A percentile compares a stretch with the other conserved stretches of the same genome.
Conservation (phyloP, 2,888 invertebrate species). For the Heliothis peltigera region DNA sequence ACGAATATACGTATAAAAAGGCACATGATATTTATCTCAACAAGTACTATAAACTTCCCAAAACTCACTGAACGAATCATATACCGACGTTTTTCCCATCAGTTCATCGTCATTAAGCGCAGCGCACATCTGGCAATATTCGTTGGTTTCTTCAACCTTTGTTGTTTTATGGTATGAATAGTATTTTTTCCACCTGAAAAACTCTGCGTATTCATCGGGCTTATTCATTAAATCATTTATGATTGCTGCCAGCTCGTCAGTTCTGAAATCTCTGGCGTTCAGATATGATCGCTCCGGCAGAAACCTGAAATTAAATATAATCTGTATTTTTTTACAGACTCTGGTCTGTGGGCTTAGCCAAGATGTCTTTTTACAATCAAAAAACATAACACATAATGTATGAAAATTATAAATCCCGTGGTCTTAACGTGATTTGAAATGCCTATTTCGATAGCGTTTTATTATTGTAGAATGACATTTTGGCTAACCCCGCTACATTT, state of each 20-base stretch:
- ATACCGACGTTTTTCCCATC: constrained; percentile 67
- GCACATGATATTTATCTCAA: constrained; percentile 4
- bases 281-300: constrained; percentile 82
- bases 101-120: constrained; percentile 73
- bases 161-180: constrained; percentile 74
- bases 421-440: too few relatives aligned
- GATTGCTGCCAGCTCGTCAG: constrained; percentile 68
- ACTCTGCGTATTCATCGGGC: constrained; percentile 73
- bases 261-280: constrained; percentile 72
- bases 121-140: constrained; percentile 80
- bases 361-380: too few relatives aligned
- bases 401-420: too few relatives aligned
- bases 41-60: constrained; percentile 71
- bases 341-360: too few relatives aligned
- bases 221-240: constrained; percentile 76
- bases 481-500: too few relatives aligned
- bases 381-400: too few relatives aligned
- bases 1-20: too few relatives aligned
- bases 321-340: constrained; percentile 1
- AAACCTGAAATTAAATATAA: constrained; percentile 70
- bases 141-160: constrained; percentile 75
- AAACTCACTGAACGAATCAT: constrained; percentile 75
- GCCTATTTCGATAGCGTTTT: too few relatives aligned
- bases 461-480: too few relatives aligned
- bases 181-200: constrained; percentile 81